phyloP scores from a whole-genome alignment of 1,140 invertebrate species.

The Drosophila triauraria region DNA sequence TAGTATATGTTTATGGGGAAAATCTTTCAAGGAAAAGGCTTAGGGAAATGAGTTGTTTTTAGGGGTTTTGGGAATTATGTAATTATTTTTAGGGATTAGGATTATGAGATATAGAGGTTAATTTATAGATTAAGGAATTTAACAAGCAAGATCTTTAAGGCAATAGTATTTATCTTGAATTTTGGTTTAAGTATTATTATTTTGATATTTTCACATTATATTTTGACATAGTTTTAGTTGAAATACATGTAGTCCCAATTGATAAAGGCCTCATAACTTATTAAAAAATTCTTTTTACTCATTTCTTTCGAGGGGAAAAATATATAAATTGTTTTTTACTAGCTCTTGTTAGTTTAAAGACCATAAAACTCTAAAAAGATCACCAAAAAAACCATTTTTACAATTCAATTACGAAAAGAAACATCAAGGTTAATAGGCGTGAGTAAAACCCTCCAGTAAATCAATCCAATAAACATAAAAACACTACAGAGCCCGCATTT shows the following conservation, averaged over 20 bases:
- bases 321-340: fast-evolving
- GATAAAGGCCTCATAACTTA: too few species aligned
- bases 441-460: constrained; percentile 51
- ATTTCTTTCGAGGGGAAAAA: not conserved
- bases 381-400: not conserved
- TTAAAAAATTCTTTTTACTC: too few species aligned
- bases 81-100: not conserved
- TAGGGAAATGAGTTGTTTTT: not conserved
- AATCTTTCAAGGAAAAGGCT: not conserved
- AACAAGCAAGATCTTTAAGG: too few species aligned
- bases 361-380: not conserved
- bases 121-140: not conserved
- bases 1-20: not conserved
- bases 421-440: constrained; percentile 68
- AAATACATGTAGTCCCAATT: too few species aligned
- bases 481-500: constrained; percentile 51
- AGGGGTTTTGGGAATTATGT: constrained; percentile 7
- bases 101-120: too few species aligned
- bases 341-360: not conserved
- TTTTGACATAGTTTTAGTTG: too few species aligned
- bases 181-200: too few species aligned
- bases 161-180: too few species aligned
- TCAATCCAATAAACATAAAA: constrained; percentile 23
- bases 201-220: not conserved
- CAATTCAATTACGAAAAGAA: not conserved